Conservation (phyloP, 2,797 vertebrate genomes). For the Crocidura indochinensis region DNA sequence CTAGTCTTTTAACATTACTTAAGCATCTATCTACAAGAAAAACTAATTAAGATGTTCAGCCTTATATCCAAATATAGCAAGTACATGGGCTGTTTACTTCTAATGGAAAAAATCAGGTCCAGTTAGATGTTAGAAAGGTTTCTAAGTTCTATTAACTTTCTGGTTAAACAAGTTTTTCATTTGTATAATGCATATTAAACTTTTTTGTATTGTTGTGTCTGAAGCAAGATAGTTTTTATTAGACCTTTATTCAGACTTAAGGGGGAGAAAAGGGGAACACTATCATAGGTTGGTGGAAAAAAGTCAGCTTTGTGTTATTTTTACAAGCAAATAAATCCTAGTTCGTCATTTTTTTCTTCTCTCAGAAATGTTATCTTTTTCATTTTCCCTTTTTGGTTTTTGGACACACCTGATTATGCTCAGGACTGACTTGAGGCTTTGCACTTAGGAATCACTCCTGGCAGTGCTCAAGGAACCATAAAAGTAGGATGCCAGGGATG, state of each 20-base stretch:
- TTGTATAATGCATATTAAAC: conserved; percentile 54
- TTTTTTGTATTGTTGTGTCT: conserved; percentile 35
- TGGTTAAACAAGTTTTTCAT: conserved; percentile 48
- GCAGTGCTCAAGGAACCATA: background rate
- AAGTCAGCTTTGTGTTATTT: background rate
- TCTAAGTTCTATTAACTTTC: conserved; percentile 12
- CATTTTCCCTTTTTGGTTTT: conserved; percentile 18
- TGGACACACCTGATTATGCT: too few species aligned
- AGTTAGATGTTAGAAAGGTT: background rate
- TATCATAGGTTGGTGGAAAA: background rate
- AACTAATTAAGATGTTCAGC: background rate
- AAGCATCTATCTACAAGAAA: too few species aligned
- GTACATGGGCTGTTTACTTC: conserved; percentile 1
- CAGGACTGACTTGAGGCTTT: too few species aligned
- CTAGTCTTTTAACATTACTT: conserved; percentile 4
- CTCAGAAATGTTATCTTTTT: conserved; percentile 52
- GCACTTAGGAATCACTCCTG: too few species aligned
- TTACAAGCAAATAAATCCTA: background rate
- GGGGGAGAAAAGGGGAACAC: background rate
- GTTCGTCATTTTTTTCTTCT: conserved; percentile 32
- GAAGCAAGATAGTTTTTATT: background rate
- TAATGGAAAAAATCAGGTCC: conserved; percentile 29
- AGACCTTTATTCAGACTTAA: background rate
- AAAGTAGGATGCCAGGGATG: too few species aligned
- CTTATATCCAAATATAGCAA: background rate